Evolutionary conservation across 2,113 vertebrate species (phyloP).

Genomic region (Hemicordylus capensis): DNA sequence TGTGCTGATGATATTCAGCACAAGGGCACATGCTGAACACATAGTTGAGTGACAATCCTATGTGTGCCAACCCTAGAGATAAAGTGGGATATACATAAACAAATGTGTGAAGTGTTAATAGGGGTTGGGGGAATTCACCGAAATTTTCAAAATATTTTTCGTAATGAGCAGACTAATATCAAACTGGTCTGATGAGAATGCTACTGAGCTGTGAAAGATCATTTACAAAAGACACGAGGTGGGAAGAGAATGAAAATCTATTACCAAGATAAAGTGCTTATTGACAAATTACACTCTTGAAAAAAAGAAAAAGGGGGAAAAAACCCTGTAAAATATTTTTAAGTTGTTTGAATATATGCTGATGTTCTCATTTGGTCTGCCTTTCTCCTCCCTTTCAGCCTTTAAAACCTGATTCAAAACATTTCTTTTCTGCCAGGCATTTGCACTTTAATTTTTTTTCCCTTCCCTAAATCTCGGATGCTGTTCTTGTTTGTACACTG

Average conservation of each 20-base stretch:
- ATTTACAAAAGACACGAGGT: background rate
- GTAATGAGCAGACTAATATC: background rate
- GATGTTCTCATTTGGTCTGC: background rate
- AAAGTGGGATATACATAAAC: background rate
- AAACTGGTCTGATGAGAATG: too few species aligned
- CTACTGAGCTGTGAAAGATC: background rate
- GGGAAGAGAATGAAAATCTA: background rate
- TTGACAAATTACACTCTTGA: background rate
- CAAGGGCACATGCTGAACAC: too few species aligned
- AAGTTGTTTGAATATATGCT: background rate
- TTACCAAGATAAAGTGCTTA: background rate
- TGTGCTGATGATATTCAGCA: too few species aligned
- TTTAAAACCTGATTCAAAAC: too few species aligned
- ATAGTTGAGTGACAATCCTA: background rate
- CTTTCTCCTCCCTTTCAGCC: too few species aligned
- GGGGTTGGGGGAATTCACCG: background rate
- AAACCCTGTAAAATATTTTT: background rate
- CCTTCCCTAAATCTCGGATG: too few species aligned
- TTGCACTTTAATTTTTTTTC: too few species aligned
- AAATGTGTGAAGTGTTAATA: background rate
- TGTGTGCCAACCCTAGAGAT: background rate
- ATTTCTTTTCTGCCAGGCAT: too few species aligned
- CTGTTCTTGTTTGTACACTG: too few species aligned
- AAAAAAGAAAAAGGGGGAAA: too few species aligned
- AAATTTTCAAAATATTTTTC: slow-evolving; percentile 11